Evolutionary conservation across 2,888 invertebrate species (phyloP).

Genomic region (Cynaeus angustus): DNA sequence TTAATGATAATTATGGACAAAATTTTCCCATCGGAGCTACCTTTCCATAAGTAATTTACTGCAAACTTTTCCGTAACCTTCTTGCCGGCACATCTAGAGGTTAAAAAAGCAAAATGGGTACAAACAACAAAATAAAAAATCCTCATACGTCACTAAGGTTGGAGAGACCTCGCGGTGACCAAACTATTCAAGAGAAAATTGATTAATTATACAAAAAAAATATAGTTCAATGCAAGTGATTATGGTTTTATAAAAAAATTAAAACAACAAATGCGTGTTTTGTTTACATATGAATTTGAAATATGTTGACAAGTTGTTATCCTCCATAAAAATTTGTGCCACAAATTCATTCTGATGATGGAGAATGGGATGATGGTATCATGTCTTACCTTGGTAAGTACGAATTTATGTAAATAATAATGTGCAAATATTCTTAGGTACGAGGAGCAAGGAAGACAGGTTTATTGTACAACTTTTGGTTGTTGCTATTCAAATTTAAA

Average conservation of each 20-base stretch:
- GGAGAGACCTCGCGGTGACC: neutral
- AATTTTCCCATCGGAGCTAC: neutral
- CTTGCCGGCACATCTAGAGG: neutral
- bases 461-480: neutral
- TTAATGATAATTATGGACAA: neutral
- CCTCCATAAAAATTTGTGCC: conserved; percentile 28
- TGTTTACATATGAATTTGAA: neutral
- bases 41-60: neutral
- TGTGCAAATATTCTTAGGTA: neutral
- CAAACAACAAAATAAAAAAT: conserved; percentile 2
- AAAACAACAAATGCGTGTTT: neutral
- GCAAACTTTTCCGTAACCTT: neutral
- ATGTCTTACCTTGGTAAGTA: conserved; percentile 13
- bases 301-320: conserved; percentile 14
- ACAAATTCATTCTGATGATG: neutral
- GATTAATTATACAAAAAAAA: too few relatives aligned
- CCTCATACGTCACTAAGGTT: conserved; percentile 1
- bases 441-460: neutral
- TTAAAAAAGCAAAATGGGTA: neutral
- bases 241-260: neutral
- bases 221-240: too few relatives aligned
- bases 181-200: neutral
- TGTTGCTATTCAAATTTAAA: too few relatives aligned
- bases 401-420: neutral
- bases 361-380: conserved; percentile 14